phyloP scores from a whole-genome alignment of 30 jellyfish, hydroid and myxozoan species.

The Nemopilema nomurai region DNA sequence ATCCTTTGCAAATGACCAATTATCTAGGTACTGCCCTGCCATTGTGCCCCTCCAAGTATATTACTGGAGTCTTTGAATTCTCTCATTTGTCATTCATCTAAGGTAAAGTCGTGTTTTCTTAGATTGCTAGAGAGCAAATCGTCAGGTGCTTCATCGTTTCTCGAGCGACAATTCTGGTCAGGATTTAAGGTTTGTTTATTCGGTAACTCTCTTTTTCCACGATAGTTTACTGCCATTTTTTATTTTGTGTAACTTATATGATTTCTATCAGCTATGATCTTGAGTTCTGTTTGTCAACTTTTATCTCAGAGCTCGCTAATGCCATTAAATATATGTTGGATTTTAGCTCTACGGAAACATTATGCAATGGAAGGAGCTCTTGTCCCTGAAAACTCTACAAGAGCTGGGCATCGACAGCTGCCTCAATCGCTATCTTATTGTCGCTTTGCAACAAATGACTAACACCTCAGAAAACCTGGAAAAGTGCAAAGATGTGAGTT shows the following conservation, averaged over 20 bases:
- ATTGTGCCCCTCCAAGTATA: no score
- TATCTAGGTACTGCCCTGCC: no score
- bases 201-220: neutral
- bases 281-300: no score
- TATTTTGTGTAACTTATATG: neutral
- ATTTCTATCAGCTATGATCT: neutral
- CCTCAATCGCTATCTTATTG: constrained; percentile 84
- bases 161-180: constrained; percentile 94
- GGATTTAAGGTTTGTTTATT: constrained; percentile 78
- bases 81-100: no score
- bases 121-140: constrained; percentile 70
- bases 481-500: constrained; percentile 78
- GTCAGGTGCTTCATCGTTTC: constrained; percentile 78
- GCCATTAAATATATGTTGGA: no score
- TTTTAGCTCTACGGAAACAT: constrained; percentile 77
- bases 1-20: no score
- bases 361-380: constrained; percentile 84
- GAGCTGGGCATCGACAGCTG: constrained; percentile 91
- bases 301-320: no score
- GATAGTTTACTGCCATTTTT: neutral
- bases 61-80: no score
- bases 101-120: neutral
- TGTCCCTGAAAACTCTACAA: constrained; percentile 78
- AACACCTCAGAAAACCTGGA: constrained; percentile 66
- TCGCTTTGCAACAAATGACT: constrained; percentile 90